Percentiles rank a stretch among this genome's conserved stretches.
These are phyloP conservation scores for Limosa lapponica DNA, from an alignment of 2,797 vertebrate genomes.

Conservation along the genomic window DNA sequence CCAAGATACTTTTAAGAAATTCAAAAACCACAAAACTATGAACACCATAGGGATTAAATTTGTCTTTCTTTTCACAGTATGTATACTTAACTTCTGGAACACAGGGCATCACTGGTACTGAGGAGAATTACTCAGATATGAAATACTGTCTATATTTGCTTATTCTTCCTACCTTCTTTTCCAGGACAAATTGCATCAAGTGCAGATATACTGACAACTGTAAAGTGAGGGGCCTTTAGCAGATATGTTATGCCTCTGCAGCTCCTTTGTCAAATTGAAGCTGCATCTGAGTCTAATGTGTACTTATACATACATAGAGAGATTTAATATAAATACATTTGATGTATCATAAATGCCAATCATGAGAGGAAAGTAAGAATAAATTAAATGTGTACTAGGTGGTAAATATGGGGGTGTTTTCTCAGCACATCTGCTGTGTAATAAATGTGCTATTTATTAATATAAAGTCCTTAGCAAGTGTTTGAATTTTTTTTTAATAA, in stretches of 20 bases:
- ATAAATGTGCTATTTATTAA: not conserved
- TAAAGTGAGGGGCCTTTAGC: not conserved
- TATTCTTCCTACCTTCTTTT: not conserved
- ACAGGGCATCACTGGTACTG: not conserved
- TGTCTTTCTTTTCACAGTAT: not conserved
- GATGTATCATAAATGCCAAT: not conserved
- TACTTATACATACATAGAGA: not conserved
- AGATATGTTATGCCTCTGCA: not conserved
- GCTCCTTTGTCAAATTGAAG: not conserved
- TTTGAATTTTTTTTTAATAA: not conserved
- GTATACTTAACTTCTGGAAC: not conserved
- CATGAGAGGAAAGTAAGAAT: not conserved
- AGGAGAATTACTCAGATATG: not conserved
- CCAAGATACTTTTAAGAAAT: not conserved
- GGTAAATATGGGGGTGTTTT: not conserved
- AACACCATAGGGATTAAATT: not conserved
- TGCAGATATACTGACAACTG: not conserved
- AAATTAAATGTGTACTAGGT: not conserved
- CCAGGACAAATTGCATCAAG: not conserved
- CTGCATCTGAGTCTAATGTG: not conserved
- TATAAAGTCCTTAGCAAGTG: not conserved
- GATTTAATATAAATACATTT: not conserved
- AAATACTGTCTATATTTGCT: not conserved
- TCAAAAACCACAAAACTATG: not conserved
- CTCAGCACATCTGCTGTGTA: not conserved